phyloP scores from a whole-genome alignment of 2,113 vertebrate genomes.

The Lampris megalopsis region DNA sequence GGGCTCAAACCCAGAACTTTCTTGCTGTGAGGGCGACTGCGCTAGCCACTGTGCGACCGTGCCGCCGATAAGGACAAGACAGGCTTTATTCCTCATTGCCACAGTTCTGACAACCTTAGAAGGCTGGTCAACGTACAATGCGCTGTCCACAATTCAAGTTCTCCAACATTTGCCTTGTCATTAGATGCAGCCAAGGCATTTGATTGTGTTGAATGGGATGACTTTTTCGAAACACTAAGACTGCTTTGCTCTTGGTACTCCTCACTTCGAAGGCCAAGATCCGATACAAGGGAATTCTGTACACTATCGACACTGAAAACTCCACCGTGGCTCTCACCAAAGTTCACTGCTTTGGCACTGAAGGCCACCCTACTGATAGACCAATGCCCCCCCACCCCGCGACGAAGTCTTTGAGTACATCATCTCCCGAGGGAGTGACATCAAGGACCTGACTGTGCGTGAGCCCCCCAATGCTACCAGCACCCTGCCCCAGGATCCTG shows the following conservation, averaged over 20 bases:
- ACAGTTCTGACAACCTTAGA: too few relatives aligned
- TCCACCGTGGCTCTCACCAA: constrained; percentile 90
- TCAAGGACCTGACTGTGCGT: constrained; percentile 97
- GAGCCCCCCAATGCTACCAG: constrained; percentile 95
- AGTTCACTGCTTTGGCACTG: constrained; percentile 97
- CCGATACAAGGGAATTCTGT: constrained; percentile 84
- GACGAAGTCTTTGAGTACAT: constrained; percentile 99
- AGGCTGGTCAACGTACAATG: too few relatives aligned
- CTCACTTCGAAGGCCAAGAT: constrained; percentile 90
- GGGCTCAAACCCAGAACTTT: too few relatives aligned
- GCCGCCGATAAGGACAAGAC: too few relatives aligned
- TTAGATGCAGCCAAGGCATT: too few relatives aligned
- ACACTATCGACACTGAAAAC: constrained; percentile 88
- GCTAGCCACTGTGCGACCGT: too few relatives aligned
- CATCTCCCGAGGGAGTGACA: constrained; percentile 97
- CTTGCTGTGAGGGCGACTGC: too few relatives aligned
- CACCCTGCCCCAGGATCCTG: constrained; percentile 94
- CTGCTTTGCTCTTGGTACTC: constrained; percentile 18
- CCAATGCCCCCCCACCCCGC: constrained; percentile 90
- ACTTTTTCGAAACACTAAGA: too few relatives aligned
- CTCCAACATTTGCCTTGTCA: too few relatives aligned
- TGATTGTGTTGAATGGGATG: too few relatives aligned
- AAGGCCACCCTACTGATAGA: constrained; percentile 95
- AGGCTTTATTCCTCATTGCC: too few relatives aligned
- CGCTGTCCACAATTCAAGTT: too few relatives aligned